Conservation (phyloP, 2,888 invertebrate genomes). For the Tachystola acroxantha region DNA sequence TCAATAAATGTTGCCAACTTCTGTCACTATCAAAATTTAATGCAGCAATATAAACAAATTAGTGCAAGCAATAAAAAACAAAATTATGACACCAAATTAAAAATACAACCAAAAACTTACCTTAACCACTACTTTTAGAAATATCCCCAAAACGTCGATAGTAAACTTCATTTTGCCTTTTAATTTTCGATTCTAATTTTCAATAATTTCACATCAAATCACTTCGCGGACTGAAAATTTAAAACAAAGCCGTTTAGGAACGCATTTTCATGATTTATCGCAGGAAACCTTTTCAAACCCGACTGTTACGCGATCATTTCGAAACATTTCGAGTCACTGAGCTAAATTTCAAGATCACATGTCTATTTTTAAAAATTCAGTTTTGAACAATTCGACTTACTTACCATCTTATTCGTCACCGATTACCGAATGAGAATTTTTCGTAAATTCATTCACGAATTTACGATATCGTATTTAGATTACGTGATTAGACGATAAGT, state of each 20-base stretch:
- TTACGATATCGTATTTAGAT: conserved; percentile 8
- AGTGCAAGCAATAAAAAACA: neutral
- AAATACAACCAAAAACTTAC: conserved; percentile 39
- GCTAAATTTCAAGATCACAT: conserved; percentile 28
- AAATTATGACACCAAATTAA: neutral
- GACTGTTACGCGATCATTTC: conserved; percentile 22
- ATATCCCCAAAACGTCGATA: conserved; percentile 69
- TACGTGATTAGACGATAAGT: conserved; percentile 43
- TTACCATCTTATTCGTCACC: conserved; percentile 34
- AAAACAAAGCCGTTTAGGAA: conserved; percentile 33
- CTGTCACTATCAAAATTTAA: too few species aligned
- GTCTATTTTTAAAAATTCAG: conserved; percentile 28
- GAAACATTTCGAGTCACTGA: conserved; percentile 13
- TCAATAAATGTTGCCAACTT: too few species aligned
- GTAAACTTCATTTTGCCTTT: conserved; percentile 68
- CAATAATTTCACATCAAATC: conserved; percentile 43
- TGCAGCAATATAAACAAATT: too few species aligned
- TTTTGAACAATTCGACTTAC: conserved; percentile 16
- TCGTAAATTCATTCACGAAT: conserved; percentile 16
- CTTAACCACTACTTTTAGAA: conserved; percentile 72
- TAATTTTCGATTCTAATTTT: conserved; percentile 17
- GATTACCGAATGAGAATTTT: conserved; percentile 5
- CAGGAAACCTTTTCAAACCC: conserved; percentile 6
- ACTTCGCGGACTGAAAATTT: conserved; percentile 57
- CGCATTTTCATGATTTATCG: neutral